Conservation (phyloP, 2,113 vertebrate genomes). For the Paralichthys olivaceus region DNA sequence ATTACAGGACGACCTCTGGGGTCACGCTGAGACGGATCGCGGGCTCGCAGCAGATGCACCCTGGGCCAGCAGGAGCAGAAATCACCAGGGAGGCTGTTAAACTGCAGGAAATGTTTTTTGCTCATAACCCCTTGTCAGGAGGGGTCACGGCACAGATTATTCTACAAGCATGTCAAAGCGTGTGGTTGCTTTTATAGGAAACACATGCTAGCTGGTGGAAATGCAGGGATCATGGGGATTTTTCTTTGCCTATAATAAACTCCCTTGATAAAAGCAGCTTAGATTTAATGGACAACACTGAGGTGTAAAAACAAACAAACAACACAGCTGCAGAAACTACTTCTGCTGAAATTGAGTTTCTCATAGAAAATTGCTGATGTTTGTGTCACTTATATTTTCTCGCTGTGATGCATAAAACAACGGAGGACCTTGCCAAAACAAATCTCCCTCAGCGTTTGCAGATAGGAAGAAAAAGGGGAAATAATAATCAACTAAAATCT, state of each 20-base stretch:
- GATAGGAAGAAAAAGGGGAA: conserved; percentile 34
- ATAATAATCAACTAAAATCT: conserved; percentile 6
- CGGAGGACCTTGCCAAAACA: conserved; percentile 5
- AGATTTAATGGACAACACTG: conserved; percentile 34
- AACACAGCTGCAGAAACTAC: conserved; percentile 3
- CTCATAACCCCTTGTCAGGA: conserved; percentile 38
- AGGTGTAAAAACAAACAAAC: conserved; percentile 9
- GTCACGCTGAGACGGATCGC: conserved; percentile 29
- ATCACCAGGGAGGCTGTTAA: conserved; percentile 45
- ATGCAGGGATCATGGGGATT: conserved; percentile 5
- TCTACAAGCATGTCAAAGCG: conserved; percentile 43
- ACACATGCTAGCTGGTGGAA: neutral
- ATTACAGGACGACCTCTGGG: conserved; percentile 16
- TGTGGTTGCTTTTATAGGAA: conserved; percentile 23
- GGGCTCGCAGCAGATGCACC: conserved; percentile 10
- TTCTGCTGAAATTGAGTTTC: conserved; percentile 52
- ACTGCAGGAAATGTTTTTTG: conserved; percentile 51
- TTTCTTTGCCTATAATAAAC: conserved; percentile 32
- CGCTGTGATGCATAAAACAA: conserved; percentile 11
- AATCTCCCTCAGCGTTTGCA: conserved; percentile 21
- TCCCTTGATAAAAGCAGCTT: conserved; percentile 27
- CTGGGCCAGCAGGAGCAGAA: conserved; percentile 21
- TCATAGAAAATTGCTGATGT: conserved; percentile 15
- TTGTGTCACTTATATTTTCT: conserved; percentile 41
- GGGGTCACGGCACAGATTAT: conserved; percentile 37